Base-by-base conservation (phyloP, 2,888 invertebrate species). In the Germaria angustata region DNA sequence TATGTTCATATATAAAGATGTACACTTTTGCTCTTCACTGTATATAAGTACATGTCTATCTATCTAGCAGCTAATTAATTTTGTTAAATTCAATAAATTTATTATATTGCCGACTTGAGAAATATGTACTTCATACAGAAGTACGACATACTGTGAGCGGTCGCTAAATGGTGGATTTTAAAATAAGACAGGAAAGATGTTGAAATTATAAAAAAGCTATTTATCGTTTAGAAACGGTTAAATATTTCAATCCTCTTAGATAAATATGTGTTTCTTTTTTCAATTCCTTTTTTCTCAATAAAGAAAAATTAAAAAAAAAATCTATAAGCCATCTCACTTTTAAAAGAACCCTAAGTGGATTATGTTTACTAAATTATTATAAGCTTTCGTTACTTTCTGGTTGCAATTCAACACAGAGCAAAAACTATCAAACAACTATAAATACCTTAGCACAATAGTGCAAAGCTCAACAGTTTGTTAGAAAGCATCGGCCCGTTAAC, bases 401-500 rank as follows among this genome's bases (percentile, higher is more conserved):
- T 17, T 34, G n/a, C 36, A 44, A 36, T 41, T 66, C 36, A 66
- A 41, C 11, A 24, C 15, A 24, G 24, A 53, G 46, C 55, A 46
- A 66, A 51, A 79, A 79, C 79, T 66, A 72, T 72, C 28, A 66
- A 77, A 68, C 49, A 53, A 75, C 82, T 82, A 82, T 82, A 82
- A 82, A 82, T 79, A 82, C 69, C 15, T 71, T n/a, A 65, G 57
- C 44, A 55, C 46, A 51, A 69, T 59, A 71, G 24, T 66, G 69
- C 44, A 66, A 75, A 55, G 39, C 55, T 13, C 41, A 66, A 79
- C 71, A 82, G 82, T 82, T 75, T 15, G 59, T 20, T 65, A 66
- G 51, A 69, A 79, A 66, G 44, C 75, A 36, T 32, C 55, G 36
- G 57, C 46, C 34, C 34, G 59, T 32, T 20, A 71, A 71, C 77